Evolutionary conservation across 2,888 invertebrate species (phyloP), one percentile per base, ranked within the genome.

Genomic region (Mycalesis mineus): DNA sequence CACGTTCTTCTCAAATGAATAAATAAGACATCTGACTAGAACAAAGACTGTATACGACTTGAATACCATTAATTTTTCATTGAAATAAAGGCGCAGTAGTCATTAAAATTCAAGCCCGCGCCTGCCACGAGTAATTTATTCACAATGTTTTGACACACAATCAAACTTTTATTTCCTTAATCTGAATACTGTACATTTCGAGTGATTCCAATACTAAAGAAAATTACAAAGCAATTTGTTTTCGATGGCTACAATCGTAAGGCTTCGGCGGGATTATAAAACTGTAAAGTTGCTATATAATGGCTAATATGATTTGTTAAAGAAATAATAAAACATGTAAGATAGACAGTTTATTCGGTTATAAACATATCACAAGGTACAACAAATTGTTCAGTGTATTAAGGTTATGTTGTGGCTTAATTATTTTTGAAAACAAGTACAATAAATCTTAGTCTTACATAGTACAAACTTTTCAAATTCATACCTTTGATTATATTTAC

Each of bases 131-230:
- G 61, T 78, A 73, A 73, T 74, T 78, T 79, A 80, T 81, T 80
- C 75, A 81, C 73, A 70, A 72, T 75, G 71, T 78, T 80, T 76
- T 77, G 78, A 79, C 73, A 70, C 72, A 67, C 68, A 69, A 67
- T 66, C 74, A 68, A 77, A 78, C 71, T 78, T 79, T 77, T 75
- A 69, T 71, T 73, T 51, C 41, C 52, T 42, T 42, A 33, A 42
- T 42, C 36, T 28, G 28, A 40, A 33, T 33, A 13, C 29, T 41
- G 31, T 48, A 44, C 28, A 33, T 49, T 13, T 42, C 11, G 9
- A 31, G 29, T 50, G 50, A 40, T 22, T 8, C 31, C 15, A 47
- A 33, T 47, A 47, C 47, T 8, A 33, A 31, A 33, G 31, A 11
- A 14, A 22, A 47, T 47, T 47, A 47, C 15, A 14, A 33, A 33